phyloP scores from a whole-genome alignment of 2,113 vertebrate species.

The Phodopus roborovskii region DNA sequence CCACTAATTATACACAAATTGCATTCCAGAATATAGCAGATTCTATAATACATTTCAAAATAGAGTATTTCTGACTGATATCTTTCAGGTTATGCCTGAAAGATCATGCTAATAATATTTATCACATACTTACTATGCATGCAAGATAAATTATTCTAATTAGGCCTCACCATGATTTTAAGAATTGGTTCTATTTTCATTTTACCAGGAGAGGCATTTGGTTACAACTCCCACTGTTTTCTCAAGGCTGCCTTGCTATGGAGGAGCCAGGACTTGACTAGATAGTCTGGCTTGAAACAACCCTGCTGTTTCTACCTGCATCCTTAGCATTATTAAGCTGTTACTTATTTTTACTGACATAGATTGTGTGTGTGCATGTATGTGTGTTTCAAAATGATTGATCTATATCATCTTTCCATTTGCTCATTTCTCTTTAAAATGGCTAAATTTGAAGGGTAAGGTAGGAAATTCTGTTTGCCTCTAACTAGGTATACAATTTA shows the following conservation, averaged over 20 bases:
- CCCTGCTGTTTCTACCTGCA: neutral
- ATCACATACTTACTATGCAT: neutral
- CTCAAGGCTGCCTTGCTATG: too few relatives aligned
- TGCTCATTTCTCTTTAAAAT: neutral
- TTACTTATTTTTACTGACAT: neutral
- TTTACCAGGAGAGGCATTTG: neutral
- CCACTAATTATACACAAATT: conserved; percentile 8
- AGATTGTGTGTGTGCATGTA: neutral
- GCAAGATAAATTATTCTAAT: neutral
- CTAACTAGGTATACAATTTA: neutral
- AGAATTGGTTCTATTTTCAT: neutral
- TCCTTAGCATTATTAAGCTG: neutral
- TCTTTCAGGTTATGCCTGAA: neutral
- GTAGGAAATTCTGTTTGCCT: neutral
- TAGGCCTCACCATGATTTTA: neutral
- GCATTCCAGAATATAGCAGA: neutral
- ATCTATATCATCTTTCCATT: neutral
- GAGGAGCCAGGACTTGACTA: neutral
- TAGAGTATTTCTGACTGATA: neutral
- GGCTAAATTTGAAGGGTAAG: neutral
- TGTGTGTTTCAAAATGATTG: neutral
- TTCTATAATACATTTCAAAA: neutral
- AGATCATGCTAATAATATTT: neutral
- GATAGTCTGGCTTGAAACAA: neutral
- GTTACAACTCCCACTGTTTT: neutral